Evolutionary conservation across 2,888 invertebrate genomes (phyloP).

Genomic region (Alloscopus bannaensis): DNA sequence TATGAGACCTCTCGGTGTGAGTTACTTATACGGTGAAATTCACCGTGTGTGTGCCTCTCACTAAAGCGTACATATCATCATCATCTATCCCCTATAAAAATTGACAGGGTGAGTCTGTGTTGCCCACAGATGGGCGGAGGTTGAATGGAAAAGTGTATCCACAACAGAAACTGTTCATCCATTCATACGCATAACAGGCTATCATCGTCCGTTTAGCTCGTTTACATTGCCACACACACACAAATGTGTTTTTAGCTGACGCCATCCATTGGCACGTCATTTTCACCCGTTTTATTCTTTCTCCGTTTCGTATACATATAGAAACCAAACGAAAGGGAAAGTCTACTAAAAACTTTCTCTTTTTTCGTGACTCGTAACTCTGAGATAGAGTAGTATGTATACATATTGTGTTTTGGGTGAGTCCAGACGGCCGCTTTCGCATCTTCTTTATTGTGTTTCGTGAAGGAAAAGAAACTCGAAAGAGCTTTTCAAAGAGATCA

Average conservation of each 20-base stretch:
- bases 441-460: slow-evolving; percentile 8
- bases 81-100: too few relatives aligned
- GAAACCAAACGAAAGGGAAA: background rate
- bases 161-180: slow-evolving; percentile 34
- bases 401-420: background rate
- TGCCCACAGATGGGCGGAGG: too few relatives aligned
- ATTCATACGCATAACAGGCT: slow-evolving; percentile 51
- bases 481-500: slow-evolving; percentile 6
- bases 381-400: background rate
- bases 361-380: background rate
- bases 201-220: slow-evolving; percentile 45
- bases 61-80: too few relatives aligned
- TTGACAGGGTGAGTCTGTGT: too few relatives aligned
- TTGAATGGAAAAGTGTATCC: too few relatives aligned
- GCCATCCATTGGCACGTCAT: slow-evolving; percentile 48
- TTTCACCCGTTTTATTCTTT: slow-evolving; percentile 28
- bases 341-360: background rate
- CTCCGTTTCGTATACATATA: too few relatives aligned
- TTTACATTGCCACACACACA: slow-evolving; percentile 26
- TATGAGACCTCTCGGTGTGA: too few relatives aligned
- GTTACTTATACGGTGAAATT: too few relatives aligned
- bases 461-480: background rate
- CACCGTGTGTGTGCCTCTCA: too few relatives aligned
- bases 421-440: background rate
- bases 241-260: slow-evolving; percentile 28